phyloP scores from a whole-genome alignment of 2,113 vertebrate species.

The Pavo muticus region DNA sequence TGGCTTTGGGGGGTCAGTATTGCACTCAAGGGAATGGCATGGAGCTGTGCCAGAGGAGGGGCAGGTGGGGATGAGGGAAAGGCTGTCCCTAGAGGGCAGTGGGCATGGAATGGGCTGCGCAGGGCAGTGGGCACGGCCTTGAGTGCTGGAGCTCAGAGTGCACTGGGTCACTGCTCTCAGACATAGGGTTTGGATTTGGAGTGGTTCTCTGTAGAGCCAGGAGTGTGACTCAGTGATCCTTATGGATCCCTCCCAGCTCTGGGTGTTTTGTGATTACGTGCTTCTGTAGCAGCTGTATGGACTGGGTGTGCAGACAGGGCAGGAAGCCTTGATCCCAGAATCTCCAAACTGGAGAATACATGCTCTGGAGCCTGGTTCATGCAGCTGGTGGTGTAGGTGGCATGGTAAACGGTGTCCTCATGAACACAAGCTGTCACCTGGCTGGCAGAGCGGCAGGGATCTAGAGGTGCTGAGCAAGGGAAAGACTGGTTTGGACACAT shows the following conservation, averaged over 20 bases:
- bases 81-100: not conserved
- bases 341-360: not conserved
- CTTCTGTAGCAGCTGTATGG: not conserved
- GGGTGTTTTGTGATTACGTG: not conserved
- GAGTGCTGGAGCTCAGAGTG: not conserved
- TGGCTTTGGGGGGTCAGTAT: not conserved
- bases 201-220: not conserved
- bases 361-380: rapidly evolving
- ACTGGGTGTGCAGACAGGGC: not conserved
- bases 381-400: not conserved
- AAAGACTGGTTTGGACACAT: not conserved
- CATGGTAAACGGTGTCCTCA: rapidly evolving
- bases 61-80: not conserved
- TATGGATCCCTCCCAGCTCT: not conserved
- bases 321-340: not conserved
- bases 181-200: not conserved
- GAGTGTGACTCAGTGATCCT: not conserved
- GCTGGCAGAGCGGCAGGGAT: rapidly evolving
- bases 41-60: not conserved
- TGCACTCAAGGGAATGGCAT: not conserved
- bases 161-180: not conserved
- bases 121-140: too few species aligned
- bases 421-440: not conserved
- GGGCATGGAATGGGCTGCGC: not conserved
- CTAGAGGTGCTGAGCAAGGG: not conserved